These are phyloP conservation scores for Rhinoderma darwinii DNA, from an alignment of 2,113 vertebrate species.

Conservation along the genomic window DNA sequence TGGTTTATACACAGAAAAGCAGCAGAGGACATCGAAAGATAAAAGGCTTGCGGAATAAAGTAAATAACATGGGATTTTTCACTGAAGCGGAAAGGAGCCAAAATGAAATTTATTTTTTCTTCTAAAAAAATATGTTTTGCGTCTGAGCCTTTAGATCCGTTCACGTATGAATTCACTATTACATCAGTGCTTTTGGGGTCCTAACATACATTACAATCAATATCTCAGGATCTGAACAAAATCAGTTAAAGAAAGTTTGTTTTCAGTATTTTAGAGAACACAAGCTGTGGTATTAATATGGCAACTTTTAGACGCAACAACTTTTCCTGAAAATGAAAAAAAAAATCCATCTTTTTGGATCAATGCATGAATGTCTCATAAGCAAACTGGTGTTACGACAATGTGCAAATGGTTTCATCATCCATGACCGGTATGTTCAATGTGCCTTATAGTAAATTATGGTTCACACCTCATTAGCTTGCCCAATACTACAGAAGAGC, in stretches of 20 bases:
- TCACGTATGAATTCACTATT: constrained; percentile 22
- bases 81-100: constrained; percentile 31
- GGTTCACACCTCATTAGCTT: background rate
- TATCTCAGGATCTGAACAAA: background rate
- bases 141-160: constrained; percentile 38
- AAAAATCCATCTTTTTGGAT: background rate
- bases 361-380: background rate
- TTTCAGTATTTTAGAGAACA: background rate
- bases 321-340: background rate
- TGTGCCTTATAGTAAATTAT: background rate
- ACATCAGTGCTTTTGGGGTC: background rate
- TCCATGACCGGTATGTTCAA: background rate
- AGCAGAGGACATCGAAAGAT: background rate
- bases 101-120: constrained; percentile 28
- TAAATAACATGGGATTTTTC: constrained; percentile 37
- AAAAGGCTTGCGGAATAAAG: constrained; percentile 30
- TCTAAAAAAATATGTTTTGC: constrained; percentile 33
- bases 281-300: background rate
- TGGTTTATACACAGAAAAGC: constrained; percentile 2
- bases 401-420: constrained; percentile 13
- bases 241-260: background rate
- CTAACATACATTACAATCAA: constrained; percentile 24
- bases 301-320: background rate
- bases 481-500: background rate
- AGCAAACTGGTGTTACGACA: background rate